Percentiles rank a stretch among this genome's conserved stretches.
phyloP scores from a whole-genome alignment of 2,888 invertebrate genomes.

The Cheilosia variabilis region DNA sequence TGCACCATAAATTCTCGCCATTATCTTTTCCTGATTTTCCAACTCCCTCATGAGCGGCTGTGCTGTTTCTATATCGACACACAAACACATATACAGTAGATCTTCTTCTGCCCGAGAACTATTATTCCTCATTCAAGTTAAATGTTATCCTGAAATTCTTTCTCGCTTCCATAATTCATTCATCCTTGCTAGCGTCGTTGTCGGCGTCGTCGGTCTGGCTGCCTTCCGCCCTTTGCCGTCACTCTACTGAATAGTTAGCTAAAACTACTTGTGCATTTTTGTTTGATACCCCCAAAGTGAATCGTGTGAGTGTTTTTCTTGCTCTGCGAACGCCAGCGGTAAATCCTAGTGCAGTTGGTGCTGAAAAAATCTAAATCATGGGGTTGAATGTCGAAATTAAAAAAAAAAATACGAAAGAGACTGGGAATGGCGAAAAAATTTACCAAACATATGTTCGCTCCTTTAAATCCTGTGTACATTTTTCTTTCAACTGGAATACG shows the following conservation, averaged over 20 bases:
- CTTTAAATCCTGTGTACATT: conserved; percentile 52
- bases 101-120: conserved; percentile 70
- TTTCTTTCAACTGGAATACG: conserved; percentile 41
- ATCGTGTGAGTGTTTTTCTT: conserved; percentile 47
- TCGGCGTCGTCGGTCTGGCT: background rate
- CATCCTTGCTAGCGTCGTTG: conserved; percentile 53
- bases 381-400: conserved; percentile 49
- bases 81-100: conserved; percentile 28
- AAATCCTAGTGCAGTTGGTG: conserved; percentile 14
- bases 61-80: conserved; percentile 17
- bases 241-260: conserved; percentile 45
- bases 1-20: conserved; percentile 73
- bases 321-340: conserved; percentile 36
- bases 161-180: conserved; percentile 74
- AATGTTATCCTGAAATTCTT: conserved; percentile 72
- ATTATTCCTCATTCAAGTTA: conserved; percentile 75
- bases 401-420: conserved; percentile 15
- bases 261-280: conserved; percentile 65
- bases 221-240: background rate
- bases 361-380: conserved; percentile 44
- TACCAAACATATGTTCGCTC: conserved; percentile 66
- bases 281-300: conserved; percentile 17
- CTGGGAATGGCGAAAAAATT: background rate
- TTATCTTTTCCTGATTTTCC: conserved; percentile 74
- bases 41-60: conserved; percentile 55